Evolutionary conservation across 2,888 invertebrate genomes (phyloP).

Genomic region (Perizoma flavofasciatum): DNA sequence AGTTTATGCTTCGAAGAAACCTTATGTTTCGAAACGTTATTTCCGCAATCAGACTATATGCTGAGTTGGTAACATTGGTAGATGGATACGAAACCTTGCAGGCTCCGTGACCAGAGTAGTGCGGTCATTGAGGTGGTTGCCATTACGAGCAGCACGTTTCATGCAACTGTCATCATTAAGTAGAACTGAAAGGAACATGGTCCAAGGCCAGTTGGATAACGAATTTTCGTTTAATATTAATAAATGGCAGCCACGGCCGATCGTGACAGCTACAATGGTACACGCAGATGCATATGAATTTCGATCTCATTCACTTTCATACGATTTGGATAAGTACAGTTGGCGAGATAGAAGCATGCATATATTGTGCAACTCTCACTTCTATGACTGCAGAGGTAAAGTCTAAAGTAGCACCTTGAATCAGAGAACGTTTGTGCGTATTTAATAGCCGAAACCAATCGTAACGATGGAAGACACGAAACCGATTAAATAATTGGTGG

Average conservation of each 20-base stretch:
- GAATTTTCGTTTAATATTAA: conserved; percentile 82
- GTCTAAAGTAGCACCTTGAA: conserved; percentile 14
- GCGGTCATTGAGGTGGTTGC: conserved; percentile 62
- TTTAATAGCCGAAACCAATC: conserved; percentile 61
- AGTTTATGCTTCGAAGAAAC: conserved; percentile 60
- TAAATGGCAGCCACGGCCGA: conserved; percentile 74
- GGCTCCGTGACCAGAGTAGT: conserved; percentile 56
- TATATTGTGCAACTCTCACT: conserved; percentile 14
- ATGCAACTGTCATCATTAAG: conserved; percentile 80
- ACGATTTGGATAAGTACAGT: conserved; percentile 43
- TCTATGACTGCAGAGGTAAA: conserved; percentile 18
- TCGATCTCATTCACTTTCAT: conserved; percentile 68
- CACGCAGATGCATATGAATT: conserved; percentile 66
- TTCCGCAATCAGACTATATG: conserved; percentile 30
- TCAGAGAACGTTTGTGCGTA: conserved; percentile 40
- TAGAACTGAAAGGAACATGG: conserved; percentile 79
- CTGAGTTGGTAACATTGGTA: conserved; percentile 29
- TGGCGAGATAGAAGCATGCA: conserved; percentile 17
- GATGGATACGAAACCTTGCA: conserved; percentile 51
- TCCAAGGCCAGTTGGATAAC: conserved; percentile 81
- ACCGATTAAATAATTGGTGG: conserved; percentile 59
- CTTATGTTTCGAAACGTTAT: conserved; percentile 48
- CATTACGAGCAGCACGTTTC: conserved; percentile 73
- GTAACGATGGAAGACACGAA: conserved; percentile 55
- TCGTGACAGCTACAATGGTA: conserved; percentile 72